These are phyloP conservation scores for Chrysopilus asiliformis DNA, from an alignment of 2,888 invertebrate genomes.

Conservation along the genomic window DNA sequence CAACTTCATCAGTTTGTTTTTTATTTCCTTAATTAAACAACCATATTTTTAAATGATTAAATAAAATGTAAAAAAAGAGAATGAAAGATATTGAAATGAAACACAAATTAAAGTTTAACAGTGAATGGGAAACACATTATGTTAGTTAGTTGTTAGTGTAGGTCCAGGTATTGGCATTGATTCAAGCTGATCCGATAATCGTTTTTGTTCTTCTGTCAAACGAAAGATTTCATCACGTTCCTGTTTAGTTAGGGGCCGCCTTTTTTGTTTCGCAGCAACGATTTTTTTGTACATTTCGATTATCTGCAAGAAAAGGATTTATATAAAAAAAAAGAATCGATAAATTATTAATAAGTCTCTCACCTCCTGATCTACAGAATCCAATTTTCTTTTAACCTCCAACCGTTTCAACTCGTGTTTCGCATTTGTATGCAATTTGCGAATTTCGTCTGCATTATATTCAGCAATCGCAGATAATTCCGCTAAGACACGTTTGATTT, in stretches of 20 bases:
- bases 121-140: too few species aligned
- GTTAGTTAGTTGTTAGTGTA: too few species aligned
- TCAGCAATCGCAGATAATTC: conserved; percentile 64
- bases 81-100: too few species aligned
- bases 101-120: too few species aligned
- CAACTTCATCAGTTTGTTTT: too few species aligned
- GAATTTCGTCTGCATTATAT: conserved; percentile 65
- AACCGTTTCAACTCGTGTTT: conserved; percentile 68
- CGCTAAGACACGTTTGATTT: conserved; percentile 76
- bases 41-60: too few species aligned
- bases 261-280: conserved; percentile 65
- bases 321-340: conserved; percentile 1
- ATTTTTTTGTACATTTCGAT: conserved; percentile 78
- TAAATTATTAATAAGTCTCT: background rate
- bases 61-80: too few species aligned
- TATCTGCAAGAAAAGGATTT: conserved; percentile 31
- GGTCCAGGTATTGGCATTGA: conserved; percentile 15
- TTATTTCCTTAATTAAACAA: too few species aligned
- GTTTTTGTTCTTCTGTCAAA: conserved; percentile 52
- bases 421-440: conserved; percentile 52
- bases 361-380: conserved; percentile 55
- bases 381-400: conserved; percentile 61
- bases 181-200: conserved; percentile 30
- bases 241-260: conserved; percentile 61
- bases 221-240: conserved; percentile 70